These are phyloP conservation scores for Echeneis naucrates DNA, from an alignment of 2,797 vertebrate species.

Conservation along the genomic window DNA sequence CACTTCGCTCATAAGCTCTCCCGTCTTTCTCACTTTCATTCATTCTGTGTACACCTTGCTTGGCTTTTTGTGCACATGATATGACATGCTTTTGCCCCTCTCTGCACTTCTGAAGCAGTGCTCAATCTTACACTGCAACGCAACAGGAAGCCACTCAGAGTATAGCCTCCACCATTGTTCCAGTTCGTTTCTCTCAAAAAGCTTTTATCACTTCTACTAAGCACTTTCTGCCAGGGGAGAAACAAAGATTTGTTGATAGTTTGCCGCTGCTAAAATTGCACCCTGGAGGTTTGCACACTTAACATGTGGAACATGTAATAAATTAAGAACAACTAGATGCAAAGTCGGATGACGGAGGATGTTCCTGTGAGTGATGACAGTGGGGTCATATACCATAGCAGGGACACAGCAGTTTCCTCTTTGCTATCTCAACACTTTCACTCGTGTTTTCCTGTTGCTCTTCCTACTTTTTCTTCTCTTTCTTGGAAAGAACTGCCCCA, in stretches of 20 bases:
- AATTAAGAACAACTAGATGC: constrained; percentile 72
- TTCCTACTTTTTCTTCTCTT: constrained; percentile 33
- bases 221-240: constrained; percentile 70
- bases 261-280: constrained; percentile 70
- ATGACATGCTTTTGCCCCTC: constrained; percentile 46
- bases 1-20: constrained; percentile 62
- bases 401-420: constrained; percentile 67
- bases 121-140: constrained; percentile 68
- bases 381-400: constrained; percentile 54
- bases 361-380: constrained; percentile 71
- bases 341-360: constrained; percentile 59
- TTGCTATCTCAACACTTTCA: constrained; percentile 49
- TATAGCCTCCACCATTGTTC: constrained; percentile 71
- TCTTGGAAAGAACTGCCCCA: constrained; percentile 21
- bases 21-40: constrained; percentile 66
- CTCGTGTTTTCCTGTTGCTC: constrained; percentile 67
- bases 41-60: constrained; percentile 53
- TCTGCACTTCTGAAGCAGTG: constrained; percentile 66
- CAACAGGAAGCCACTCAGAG: constrained; percentile 82
- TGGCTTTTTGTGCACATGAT: constrained; percentile 50
- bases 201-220: constrained; percentile 75
- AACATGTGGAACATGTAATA: constrained; percentile 77
- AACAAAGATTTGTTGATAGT: constrained; percentile 79
- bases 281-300: constrained; percentile 69
- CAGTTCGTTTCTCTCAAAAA: constrained; percentile 75